A percentile compares a stretch with the other conserved stretches of the same genome.
Evolutionary conservation across 1,140 invertebrate genomes (phyloP).

Genomic region (Helicoverpa armigera): DNA sequence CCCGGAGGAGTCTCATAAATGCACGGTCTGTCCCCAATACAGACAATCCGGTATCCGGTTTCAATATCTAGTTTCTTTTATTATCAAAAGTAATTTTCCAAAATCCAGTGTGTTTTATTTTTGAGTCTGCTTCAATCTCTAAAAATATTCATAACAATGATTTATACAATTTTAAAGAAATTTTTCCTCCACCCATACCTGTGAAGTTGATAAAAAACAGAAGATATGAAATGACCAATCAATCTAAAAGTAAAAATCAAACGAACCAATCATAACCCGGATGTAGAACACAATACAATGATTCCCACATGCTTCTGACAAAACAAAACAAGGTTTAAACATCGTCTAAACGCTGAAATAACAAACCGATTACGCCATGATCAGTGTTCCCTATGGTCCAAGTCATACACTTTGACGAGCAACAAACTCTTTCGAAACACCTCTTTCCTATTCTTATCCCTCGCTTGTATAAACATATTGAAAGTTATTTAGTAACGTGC

Average conservation of each 20-base stretch:
- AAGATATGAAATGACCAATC: slow-evolving; percentile 47
- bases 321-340: slow-evolving; percentile 83
- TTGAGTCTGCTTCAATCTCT: no score
- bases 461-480: slow-evolving; percentile 7
- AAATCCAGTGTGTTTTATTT: not conserved
- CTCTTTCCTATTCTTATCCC: slow-evolving; percentile 23
- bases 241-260: slow-evolving; percentile 66
- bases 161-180: not conserved
- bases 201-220: slow-evolving; percentile 30
- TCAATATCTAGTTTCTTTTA: slow-evolving; percentile 21
- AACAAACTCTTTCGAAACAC: slow-evolving; percentile 8
- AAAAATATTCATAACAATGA: not conserved
- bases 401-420: slow-evolving; percentile 47
- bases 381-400: slow-evolving; percentile 67
- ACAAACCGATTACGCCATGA: slow-evolving; percentile 83
- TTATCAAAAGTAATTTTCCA: not conserved
- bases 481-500: slow-evolving; percentile 30
- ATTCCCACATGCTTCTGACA: slow-evolving; percentile 85
- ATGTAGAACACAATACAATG: slow-evolving; percentile 84
- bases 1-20: not conserved
- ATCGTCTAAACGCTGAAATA: slow-evolving; percentile 84
- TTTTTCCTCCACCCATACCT: not conserved
- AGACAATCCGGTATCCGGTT: slow-evolving; percentile 3
- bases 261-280: slow-evolving; percentile 81
- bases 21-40: not conserved